Percentiles rank a stretch among this genome's conserved stretches.
These are phyloP conservation scores for Ifrita kowaldi DNA, from an alignment of 2,113 vertebrate species.

Conservation along the genomic window DNA sequence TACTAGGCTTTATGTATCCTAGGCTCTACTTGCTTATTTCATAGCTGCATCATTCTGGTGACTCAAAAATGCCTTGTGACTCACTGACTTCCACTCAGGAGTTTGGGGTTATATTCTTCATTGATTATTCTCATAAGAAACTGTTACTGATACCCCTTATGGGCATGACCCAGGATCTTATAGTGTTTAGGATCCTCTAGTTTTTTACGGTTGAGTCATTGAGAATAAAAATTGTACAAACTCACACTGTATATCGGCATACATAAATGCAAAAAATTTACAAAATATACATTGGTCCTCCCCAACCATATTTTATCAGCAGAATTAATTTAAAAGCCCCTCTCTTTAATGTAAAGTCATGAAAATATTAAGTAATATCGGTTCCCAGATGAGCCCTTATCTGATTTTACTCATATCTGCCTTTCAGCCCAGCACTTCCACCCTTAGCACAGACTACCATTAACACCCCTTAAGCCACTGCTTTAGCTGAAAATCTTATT, in stretches of 20 bases:
- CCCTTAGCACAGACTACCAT: not conserved
- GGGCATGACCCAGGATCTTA: not conserved
- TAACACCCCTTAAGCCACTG: not conserved
- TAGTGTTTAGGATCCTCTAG: not conserved
- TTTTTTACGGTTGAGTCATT: not conserved
- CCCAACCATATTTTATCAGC: not conserved
- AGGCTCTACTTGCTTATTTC: not conserved
- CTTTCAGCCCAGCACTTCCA: not conserved
- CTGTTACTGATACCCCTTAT: not conserved
- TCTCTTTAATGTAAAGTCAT: not conserved
- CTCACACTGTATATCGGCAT: not conserved
- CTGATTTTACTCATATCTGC: not conserved
- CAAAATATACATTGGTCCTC: not conserved
- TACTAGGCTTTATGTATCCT: not conserved
- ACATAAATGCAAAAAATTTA: not conserved
- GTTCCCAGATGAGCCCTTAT: not conserved
- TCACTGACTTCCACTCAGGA: not conserved
- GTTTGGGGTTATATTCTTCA: not conserved
- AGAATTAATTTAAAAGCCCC: not conserved
- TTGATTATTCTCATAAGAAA: not conserved
- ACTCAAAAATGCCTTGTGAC: not conserved
- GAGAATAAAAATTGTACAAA: not conserved
- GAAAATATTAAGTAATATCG: not conserved
- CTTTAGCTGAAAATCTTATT: not conserved
- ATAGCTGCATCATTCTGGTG: not conserved